phyloP scores from a whole-genome alignment of 2,888 invertebrate genomes.

The Caenorhabditis sp. region DNA sequence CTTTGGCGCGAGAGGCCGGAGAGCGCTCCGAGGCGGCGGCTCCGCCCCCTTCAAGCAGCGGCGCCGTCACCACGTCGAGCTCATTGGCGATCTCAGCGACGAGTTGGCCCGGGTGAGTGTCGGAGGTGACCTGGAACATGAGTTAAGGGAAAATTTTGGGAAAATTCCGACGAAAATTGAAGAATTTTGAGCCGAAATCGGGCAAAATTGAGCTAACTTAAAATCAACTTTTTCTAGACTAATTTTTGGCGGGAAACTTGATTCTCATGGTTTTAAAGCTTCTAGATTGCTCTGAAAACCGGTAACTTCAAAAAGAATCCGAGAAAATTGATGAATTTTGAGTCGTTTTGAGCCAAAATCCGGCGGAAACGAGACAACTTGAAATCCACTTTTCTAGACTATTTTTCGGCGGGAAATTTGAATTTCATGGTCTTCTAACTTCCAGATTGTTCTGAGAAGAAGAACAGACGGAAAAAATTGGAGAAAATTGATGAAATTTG shows the following conservation, averaged over 20 bases:
- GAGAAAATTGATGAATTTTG: too few relatives aligned
- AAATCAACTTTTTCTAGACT: neutral
- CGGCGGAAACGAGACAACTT: too few relatives aligned
- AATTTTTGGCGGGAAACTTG: too few relatives aligned
- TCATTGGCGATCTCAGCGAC: constrained; percentile 32
- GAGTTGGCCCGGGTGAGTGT: constrained; percentile 25
- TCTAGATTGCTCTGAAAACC: too few relatives aligned
- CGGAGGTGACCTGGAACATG: constrained; percentile 45
- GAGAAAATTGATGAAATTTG: neutral
- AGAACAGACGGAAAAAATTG: neutral
- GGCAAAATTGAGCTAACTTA: neutral
- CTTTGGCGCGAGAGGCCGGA: constrained; percentile 49
- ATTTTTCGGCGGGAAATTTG: neutral
- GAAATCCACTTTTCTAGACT: neutral
- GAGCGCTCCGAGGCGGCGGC: constrained; percentile 33
- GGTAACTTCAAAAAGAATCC: too few relatives aligned
- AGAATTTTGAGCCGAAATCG: neutral
- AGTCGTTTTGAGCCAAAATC: too few relatives aligned
- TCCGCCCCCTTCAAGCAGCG: neutral
- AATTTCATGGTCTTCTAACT: neutral
- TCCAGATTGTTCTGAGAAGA: neutral
- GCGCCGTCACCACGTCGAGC: constrained; percentile 7
- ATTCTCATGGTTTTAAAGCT: too few relatives aligned
- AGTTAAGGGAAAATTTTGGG: neutral
- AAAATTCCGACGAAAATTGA: neutral